phyloP scores from a whole-genome alignment of 1,140 invertebrate genomes.

The Holcopasites calliopsidis region DNA sequence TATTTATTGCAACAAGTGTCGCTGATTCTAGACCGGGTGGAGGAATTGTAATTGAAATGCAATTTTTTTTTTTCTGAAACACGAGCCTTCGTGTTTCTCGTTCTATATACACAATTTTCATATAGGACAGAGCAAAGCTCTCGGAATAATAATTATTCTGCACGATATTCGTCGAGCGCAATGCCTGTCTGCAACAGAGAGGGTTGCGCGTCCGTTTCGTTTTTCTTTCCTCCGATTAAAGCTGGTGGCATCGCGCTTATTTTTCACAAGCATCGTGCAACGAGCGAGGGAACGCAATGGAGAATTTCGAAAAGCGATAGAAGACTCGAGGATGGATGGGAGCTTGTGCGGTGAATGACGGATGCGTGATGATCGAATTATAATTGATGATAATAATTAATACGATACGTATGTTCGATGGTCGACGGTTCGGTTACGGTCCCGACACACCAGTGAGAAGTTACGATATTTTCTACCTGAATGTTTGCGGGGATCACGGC shows the following conservation, averaged over 20 bases:
- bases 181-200: conserved; percentile 32
- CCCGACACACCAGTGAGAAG: conserved; percentile 48
- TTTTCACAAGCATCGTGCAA: conserved; percentile 50
- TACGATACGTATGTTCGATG: conserved; percentile 27
- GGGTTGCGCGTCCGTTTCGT: conserved; percentile 47
- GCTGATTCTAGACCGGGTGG: background rate
- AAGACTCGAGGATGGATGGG: conserved; percentile 8
- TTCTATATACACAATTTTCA: too few species aligned
- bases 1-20: conserved; percentile 9
- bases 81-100: too few species aligned
- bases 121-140: background rate
- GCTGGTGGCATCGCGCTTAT: conserved; percentile 48
- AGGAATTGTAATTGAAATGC: too few species aligned
- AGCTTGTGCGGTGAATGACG: too few species aligned
- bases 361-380: conserved; percentile 17
- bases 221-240: conserved; percentile 30
- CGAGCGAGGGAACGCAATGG: conserved; percentile 20
- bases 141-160: conserved; percentile 47
- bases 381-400: conserved; percentile 36
- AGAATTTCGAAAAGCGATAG: background rate
- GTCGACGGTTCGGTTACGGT: conserved; percentile 29
- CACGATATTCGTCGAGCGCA: conserved; percentile 46
- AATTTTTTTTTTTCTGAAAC: too few species aligned
- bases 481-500: conserved; percentile 36
- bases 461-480: conserved; percentile 59